Percentiles rank a stretch among this genome's conserved stretches.
Evolutionary conservation across 1,140 invertebrate species (phyloP).

Genomic region (Aporrectodea caliginosa): DNA sequence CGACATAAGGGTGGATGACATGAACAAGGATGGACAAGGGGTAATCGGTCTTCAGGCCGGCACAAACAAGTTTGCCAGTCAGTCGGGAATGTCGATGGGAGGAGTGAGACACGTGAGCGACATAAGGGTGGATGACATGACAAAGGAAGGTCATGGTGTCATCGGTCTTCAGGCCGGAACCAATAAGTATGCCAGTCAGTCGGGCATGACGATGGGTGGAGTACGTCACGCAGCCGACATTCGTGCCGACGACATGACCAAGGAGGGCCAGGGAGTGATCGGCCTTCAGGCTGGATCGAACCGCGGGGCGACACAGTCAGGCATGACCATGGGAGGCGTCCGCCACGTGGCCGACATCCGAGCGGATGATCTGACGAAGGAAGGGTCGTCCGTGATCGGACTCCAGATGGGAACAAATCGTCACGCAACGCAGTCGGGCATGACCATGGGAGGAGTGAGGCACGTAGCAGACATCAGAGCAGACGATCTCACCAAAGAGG

Average conservation of each 20-base stretch:
- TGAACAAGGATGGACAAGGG: constrained; percentile 61
- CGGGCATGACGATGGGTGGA: constrained; percentile 75
- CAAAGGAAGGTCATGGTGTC: constrained; percentile 28
- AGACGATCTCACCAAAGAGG: constrained; percentile 50
- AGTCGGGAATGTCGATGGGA: constrained; percentile 61
- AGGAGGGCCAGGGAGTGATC: constrained; percentile 72
- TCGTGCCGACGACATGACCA: constrained; percentile 25
- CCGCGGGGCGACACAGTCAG: constrained; percentile 53
- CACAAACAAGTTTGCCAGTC: constrained; percentile 72
- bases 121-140: constrained; percentile 36
- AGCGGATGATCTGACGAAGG: constrained; percentile 28
- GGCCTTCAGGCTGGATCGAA: constrained; percentile 71
- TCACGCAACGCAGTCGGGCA: constrained; percentile 62
- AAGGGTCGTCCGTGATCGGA: constrained; percentile 21
- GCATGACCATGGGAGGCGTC: constrained; percentile 77
- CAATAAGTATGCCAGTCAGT: constrained; percentile 66
- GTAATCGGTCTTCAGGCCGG: constrained; percentile 88
- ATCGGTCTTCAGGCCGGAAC: constrained; percentile 35
- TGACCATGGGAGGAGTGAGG: constrained; percentile 75
- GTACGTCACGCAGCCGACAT: constrained; percentile 41
- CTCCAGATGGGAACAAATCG: constrained; percentile 66
- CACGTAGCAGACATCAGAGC: constrained; percentile 65
- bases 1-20: constrained; percentile 20
- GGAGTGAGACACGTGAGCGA: constrained; percentile 56
- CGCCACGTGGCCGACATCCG: constrained; percentile 41